Conservation (phyloP, 2,888 invertebrate genomes). For the Archaeoteleia sp. region DNA sequence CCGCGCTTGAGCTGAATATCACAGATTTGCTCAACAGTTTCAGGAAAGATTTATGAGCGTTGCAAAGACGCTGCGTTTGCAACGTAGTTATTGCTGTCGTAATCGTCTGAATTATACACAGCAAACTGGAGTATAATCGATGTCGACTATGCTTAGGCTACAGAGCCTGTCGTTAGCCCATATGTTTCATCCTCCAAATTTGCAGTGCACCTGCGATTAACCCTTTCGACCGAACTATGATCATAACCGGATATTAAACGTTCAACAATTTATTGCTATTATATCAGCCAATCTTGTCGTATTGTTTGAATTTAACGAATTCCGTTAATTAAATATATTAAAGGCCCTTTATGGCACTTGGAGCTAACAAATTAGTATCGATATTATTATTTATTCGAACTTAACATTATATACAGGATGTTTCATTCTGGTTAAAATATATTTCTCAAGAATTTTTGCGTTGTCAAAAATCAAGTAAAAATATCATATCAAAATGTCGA, state of each 20-base stretch:
- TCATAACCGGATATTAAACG: constrained; percentile 20
- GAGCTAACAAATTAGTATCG: no score
- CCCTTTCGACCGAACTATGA: constrained; percentile 14
- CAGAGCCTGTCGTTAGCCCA: constrained; percentile 28
- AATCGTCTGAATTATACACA: constrained; percentile 28
- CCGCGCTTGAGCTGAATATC: constrained; percentile 6
- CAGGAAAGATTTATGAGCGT: constrained; percentile 43
- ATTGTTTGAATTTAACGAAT: no score
- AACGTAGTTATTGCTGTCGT: constrained; percentile 38
- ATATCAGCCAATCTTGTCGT: constrained; percentile 6
- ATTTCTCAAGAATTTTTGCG: no score
- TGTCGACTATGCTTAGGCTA: constrained; percentile 22
- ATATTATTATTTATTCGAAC: no score
- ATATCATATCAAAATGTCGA: no score
- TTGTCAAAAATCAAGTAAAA: no score
- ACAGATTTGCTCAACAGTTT: constrained; percentile 36
- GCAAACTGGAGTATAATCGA: constrained; percentile 33
- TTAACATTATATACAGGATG: no score
- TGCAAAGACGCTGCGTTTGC: constrained; percentile 36
- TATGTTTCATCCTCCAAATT: constrained; percentile 26
- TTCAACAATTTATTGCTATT: constrained; percentile 15
- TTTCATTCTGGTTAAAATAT: no score
- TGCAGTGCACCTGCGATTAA: constrained; percentile 22
- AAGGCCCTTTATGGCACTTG: no score
- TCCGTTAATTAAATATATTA: no score